Percentiles rank a stretch among this genome's conserved stretches.
Conservation (phyloP, 2,888 invertebrate genomes). For the Parapristionchus giblindavisi region DNA sequence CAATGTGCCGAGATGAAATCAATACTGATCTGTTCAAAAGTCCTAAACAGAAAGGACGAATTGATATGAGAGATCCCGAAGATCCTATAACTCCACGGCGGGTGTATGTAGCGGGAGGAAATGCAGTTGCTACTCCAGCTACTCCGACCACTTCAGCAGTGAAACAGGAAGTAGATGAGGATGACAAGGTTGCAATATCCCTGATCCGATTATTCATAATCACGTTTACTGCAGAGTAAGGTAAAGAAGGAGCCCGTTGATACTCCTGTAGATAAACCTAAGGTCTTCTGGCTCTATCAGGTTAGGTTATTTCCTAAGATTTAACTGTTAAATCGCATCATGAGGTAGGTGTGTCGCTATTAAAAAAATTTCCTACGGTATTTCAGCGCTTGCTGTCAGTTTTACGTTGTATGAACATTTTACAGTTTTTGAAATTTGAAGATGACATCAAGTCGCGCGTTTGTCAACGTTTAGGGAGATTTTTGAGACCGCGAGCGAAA, state of each 20-base stretch:
- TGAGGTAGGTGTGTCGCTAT: neutral
- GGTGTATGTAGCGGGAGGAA: neutral
- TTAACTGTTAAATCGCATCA: neutral
- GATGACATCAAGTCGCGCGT: too few species aligned
- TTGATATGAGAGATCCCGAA: slow-evolving; percentile 39
- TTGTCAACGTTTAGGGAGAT: too few species aligned
- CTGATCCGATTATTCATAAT: too few species aligned
- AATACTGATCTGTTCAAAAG: slow-evolving; percentile 42
- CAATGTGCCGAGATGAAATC: slow-evolving; percentile 52
- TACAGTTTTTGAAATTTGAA: too few species aligned
- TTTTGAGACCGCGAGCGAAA: too few species aligned
- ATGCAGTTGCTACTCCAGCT: neutral
- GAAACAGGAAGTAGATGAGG: neutral
- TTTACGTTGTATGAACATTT: too few species aligned
- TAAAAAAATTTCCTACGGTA: too few species aligned
- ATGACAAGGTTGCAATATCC: neutral
- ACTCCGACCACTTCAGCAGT: neutral
- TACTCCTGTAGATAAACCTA: neutral
- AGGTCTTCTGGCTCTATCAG: slow-evolving; percentile 29
- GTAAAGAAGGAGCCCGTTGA: neutral
- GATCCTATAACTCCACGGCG: neutral
- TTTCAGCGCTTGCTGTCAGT: too few species aligned
- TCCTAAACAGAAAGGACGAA: slow-evolving; percentile 34
- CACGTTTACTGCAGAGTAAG: too few species aligned
- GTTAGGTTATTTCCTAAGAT: too few species aligned